Base-by-base conservation (phyloP, 2,797 vertebrate species). In the Poeciliopsis infans region DNA sequence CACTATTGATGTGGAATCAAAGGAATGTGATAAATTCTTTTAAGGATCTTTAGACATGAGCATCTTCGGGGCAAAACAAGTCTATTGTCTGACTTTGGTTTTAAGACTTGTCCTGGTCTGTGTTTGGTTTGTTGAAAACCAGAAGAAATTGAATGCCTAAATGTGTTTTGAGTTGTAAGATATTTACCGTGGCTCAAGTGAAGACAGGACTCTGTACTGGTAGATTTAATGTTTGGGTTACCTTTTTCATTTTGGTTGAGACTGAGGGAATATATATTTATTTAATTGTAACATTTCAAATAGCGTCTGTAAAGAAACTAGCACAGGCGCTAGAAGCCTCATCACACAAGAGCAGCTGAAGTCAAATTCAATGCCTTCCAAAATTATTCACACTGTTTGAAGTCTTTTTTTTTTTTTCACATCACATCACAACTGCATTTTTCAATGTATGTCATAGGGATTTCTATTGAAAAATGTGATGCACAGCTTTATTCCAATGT, bases 51-150 rank as follows among this genome's bases (percentile, higher is more conserved):
- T 43, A 81, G 74, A 66, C 73, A 71, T 16, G 59, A 88, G 81
- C 61, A 72, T 91, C 78, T 75, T 66, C 5, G 1, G 75, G 71
- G 69, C 61, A 81, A 43, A 70, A 45, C 5, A 77, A 75, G 79
- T 86, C 83, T 79, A 47, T 90, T 89, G 79, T 91, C 75, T 76
- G 78, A 87, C 57, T 89, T 86, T 53, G 86, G 88, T 85, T 88
- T 83, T 74, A 20, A 86, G 69, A 68, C 72, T 69, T 76, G 73
- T 43, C 66, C 85, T 70, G 55, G 39, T 82, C 80, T 46, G 72
- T 81, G 75, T 86, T 87, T 77, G 43, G 76, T 82, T 80, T 83
- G 75, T 66, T 68, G 31, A 75, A 79, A 76, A 77, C 25, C 61
- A 75, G 71, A 55, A 46, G 72, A 80, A 72, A 77, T 69, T 80